These are phyloP conservation scores for Meandrina meandrites DNA, from an alignment of 92 coral and sea anemone species.

Conservation along the genomic window DNA sequence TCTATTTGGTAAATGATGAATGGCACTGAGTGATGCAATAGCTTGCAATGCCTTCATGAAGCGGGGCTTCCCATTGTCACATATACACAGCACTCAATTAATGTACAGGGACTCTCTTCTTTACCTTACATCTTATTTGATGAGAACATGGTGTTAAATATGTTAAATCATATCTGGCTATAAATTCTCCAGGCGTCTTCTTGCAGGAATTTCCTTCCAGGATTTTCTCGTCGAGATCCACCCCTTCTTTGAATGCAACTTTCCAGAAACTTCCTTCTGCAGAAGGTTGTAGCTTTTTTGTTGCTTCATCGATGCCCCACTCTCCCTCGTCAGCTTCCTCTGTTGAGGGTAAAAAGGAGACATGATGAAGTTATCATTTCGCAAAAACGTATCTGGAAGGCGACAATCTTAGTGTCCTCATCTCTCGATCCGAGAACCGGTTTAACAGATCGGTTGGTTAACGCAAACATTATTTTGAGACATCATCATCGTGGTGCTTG, in stretches of 20 bases:
- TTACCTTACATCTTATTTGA: slow-evolving; percentile 30
- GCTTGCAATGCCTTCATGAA: too few species aligned
- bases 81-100: too few species aligned
- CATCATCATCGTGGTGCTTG: too few species aligned
- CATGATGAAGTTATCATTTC: not conserved
- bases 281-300: not conserved
- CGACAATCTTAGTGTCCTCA: too few species aligned
- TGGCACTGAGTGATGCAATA: too few species aligned
- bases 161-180: slow-evolving; percentile 32
- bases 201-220: not conserved
- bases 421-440: too few species aligned
- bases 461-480: too few species aligned
- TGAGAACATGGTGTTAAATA: slow-evolving; percentile 17
- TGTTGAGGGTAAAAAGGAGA: not conserved
- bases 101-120: not conserved
- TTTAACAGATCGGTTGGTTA: too few species aligned
- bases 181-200: slow-evolving; percentile 16
- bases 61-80: too few species aligned
- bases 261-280: slow-evolving; percentile 6
- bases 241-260: slow-evolving; percentile 22
- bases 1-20: too few species aligned
- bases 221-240: slow-evolving; percentile 6
- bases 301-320: slow-evolving; percentile 13
- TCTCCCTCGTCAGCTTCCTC: not conserved
- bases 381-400: too few species aligned